Conservation (phyloP, 2,888 invertebrate species). For the Scaptomyza flava region DNA sequence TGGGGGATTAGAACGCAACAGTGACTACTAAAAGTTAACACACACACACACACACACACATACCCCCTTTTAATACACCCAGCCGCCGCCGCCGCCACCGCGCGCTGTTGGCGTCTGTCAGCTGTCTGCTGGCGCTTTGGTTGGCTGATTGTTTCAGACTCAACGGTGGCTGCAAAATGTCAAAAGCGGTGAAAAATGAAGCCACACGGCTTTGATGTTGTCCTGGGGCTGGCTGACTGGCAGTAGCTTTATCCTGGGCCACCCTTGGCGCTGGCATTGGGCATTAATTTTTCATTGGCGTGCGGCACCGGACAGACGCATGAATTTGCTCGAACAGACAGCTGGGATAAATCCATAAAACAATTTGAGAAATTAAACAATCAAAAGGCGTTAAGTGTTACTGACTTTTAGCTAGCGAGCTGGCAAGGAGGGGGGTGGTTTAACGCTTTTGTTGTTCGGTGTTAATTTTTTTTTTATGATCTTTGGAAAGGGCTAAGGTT, state of each 20-base stretch:
- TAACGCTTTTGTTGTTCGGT: slow-evolving; percentile 6
- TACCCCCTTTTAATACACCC: neutral
- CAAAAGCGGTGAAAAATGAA: slow-evolving; percentile 80
- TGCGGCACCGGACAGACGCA: slow-evolving; percentile 47
- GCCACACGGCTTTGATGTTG: slow-evolving; percentile 72
- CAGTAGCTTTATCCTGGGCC: slow-evolving; percentile 18
- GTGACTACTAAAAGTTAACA: slow-evolving; percentile 50
- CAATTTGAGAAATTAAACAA: slow-evolving; percentile 80
- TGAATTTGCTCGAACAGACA: slow-evolving; percentile 31
- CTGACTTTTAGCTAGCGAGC: slow-evolving; percentile 57
- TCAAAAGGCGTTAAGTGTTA: slow-evolving; percentile 80
- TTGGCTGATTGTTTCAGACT: slow-evolving; percentile 76
- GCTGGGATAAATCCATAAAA: slow-evolving; percentile 79
- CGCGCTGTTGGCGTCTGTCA: slow-evolving; percentile 57
- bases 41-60: slow-evolving; percentile 3
- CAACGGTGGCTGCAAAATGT: slow-evolving; percentile 72
- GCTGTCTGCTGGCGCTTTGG: slow-evolving; percentile 75
- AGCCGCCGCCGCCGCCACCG: neutral
- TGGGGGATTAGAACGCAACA: slow-evolving; percentile 64
- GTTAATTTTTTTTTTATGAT: neutral
- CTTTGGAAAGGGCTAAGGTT: neutral
- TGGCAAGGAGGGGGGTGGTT: slow-evolving; percentile 8
- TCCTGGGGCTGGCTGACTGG: slow-evolving; percentile 30
- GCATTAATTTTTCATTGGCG: slow-evolving; percentile 79
- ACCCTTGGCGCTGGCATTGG: slow-evolving; percentile 51